A percentile compares a stretch with the other conserved stretches of the same genome.
phyloP scores from a whole-genome alignment of 1,140 invertebrate species.

The Drosophila ficusphila region DNA sequence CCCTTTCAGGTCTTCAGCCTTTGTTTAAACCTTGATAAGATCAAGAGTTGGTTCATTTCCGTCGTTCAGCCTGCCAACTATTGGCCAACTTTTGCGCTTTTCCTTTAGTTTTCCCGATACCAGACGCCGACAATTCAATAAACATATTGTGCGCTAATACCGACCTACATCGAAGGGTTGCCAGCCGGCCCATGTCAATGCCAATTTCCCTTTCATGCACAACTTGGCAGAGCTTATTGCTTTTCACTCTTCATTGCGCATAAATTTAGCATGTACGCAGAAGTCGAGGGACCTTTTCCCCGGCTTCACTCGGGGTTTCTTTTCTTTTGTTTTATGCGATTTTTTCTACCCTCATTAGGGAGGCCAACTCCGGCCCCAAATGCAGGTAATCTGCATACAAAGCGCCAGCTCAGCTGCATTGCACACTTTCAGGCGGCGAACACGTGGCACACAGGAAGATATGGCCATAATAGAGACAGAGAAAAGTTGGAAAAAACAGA shows the following conservation, averaged over 20 bases:
- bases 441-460: constrained; percentile 45
- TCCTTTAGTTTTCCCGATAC: neutral
- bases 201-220: constrained; percentile 77
- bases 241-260: constrained; percentile 80
- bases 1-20: neutral
- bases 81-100: neutral
- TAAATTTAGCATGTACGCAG: constrained; percentile 71
- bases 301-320: neutral
- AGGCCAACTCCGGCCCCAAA: constrained; percentile 18
- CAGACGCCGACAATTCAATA: constrained; percentile 44
- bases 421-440: constrained; percentile 31
- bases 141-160: constrained; percentile 38
- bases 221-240: constrained; percentile 80
- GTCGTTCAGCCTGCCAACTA: neutral
- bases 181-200: constrained; percentile 58
- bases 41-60: neutral
- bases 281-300: constrained; percentile 2
- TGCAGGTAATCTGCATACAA: constrained; percentile 75
- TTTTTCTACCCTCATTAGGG: constrained; percentile 69
- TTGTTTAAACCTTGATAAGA: neutral
- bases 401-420: constrained; percentile 39
- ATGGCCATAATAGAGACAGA: constrained; percentile 51
- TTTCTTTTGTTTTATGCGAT: constrained; percentile 43
- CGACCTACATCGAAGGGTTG: constrained; percentile 20
- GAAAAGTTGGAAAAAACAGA: constrained; percentile 7